Evolutionary conservation across 2,888 invertebrate genomes (phyloP).

Genomic region (Koerneria pararmatus): DNA sequence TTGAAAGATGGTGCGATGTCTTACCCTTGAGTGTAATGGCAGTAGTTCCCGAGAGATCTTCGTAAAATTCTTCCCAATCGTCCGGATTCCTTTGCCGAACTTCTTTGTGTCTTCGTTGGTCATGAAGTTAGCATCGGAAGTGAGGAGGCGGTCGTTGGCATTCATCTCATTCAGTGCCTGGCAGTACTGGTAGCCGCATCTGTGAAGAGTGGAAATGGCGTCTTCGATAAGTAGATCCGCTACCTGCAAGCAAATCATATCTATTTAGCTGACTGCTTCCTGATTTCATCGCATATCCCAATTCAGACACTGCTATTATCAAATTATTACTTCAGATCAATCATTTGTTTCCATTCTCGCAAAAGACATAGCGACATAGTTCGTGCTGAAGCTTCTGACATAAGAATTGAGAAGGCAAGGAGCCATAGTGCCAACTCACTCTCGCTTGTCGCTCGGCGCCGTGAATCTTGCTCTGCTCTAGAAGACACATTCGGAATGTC

Average conservation of each 20-base stretch:
- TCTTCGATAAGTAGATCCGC: constrained; percentile 51
- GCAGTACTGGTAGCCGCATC: constrained; percentile 91
- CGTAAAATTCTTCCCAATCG: constrained; percentile 98
- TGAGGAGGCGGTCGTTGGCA: constrained; percentile 42
- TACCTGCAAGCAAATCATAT: constrained; percentile 26
- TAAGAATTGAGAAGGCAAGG: too few species aligned
- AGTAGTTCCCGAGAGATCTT: constrained; percentile 91
- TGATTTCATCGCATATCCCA: not conserved
- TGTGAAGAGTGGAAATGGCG: constrained; percentile 70
- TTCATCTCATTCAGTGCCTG: constrained; percentile 75
- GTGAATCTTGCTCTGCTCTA: constrained; percentile 38
- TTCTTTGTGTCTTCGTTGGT: constrained; percentile 65
- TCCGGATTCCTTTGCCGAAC: constrained; percentile 80
- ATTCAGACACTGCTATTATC: too few species aligned
- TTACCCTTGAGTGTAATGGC: constrained; percentile 86
- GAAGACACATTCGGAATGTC: constrained; percentile 41
- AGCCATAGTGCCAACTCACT: constrained; percentile 26
- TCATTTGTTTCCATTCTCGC: too few species aligned
- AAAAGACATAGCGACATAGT: constrained; percentile 1
- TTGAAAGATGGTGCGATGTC: constrained; percentile 18
- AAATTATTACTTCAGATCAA: too few species aligned
- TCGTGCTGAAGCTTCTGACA: too few species aligned
- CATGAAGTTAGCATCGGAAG: constrained; percentile 47
- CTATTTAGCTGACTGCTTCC: not conserved
- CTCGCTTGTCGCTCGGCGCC: constrained; percentile 46